Base-by-base conservation (phyloP, 2,888 invertebrate genomes). In the Oscheius myriophilus region DNA sequence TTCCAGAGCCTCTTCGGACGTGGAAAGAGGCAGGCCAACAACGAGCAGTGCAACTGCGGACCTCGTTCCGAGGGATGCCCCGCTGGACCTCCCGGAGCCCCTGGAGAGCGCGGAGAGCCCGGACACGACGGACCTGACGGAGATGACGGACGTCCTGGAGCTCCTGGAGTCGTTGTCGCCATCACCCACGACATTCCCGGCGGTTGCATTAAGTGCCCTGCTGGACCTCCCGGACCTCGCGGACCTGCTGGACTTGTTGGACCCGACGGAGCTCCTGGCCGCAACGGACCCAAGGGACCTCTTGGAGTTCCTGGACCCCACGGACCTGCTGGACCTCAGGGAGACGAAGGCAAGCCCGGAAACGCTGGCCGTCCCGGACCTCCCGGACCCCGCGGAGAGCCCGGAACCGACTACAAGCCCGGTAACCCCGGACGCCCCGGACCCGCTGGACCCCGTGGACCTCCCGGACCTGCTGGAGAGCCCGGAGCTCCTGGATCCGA, bases 101-200 rank as follows among this genome's bases (percentile, higher is more conserved):
- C 61, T 25, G 80, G 80, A 77, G 69, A 70, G 43, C 62, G 69
- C 21, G 80, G 80, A 75, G 66, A 61, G 25, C 51, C 62, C 16
- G 80, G 80, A 73, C 58, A 70, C n/a, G 62, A 75, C 33, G 80
- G 80, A 73, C 66, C 65, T 41, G 54, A 72, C 54, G 80, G 80
- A 75, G 76, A 76, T 53, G 69, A 76, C 64, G 80, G 80, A 64
- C 70, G 70, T 43, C 75, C 76, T 43, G 80, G 80, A 75, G 79
- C 76, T 21, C 70, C 75, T 41, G 80, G 80, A 73, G 70, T 73
- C 43, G 69, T 78, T 55, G 75, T 80, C 45, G 77, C 78, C 46
- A 71, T 75, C 61, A 79, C 79, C 52, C 79, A 76, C 70, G 79
- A 80, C 46, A 76, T 79, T 70, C 80, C 80, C 51, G 80, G 80